Percentiles rank a stretch among this genome's conserved stretches.
Conservation (phyloP, 2,113 vertebrate genomes). For the Gadus chalcogrammus region DNA sequence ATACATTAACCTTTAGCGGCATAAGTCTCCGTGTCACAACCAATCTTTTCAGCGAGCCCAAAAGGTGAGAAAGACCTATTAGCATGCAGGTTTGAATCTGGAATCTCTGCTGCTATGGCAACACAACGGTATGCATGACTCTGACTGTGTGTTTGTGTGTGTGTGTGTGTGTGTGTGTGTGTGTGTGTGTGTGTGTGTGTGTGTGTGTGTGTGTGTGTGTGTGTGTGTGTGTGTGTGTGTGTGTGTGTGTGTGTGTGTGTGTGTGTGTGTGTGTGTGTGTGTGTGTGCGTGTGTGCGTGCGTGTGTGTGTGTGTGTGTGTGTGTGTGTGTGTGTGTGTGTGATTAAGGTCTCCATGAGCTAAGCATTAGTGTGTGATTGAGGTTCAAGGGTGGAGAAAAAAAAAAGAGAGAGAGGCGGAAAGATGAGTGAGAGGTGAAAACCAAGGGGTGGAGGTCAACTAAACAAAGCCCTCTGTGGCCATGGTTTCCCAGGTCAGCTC, state of each 20-base stretch:
- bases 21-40: constrained; percentile 31
- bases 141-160: not conserved
- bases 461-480: constrained; percentile 63
- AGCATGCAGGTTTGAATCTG: constrained; percentile 49
- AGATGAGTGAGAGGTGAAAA: constrained; percentile 4
- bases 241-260: too few relatives aligned
- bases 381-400: constrained; percentile 59
- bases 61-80: constrained; percentile 58
- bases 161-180: constrained; percentile 13
- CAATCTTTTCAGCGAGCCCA: constrained; percentile 35
- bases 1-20: constrained; percentile 49
- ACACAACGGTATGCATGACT: constrained; percentile 34
- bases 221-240: too few relatives aligned
- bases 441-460: constrained; percentile 54
- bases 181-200: not conserved
- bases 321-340: constrained; percentile 43
- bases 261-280: too few relatives aligned
- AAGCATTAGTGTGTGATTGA: constrained; percentile 53
- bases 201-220: constrained; percentile 13
- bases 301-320: too few relatives aligned
- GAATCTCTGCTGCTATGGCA: constrained; percentile 56
- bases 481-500: constrained; percentile 58
- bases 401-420: constrained; percentile 41
- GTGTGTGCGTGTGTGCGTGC: too few relatives aligned
- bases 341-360: constrained; percentile 60